Evolutionary conservation across 2,797 vertebrate species (phyloP), one percentile per base, ranked within the genome.

Genomic region (Tiaroga cobitis): DNA sequence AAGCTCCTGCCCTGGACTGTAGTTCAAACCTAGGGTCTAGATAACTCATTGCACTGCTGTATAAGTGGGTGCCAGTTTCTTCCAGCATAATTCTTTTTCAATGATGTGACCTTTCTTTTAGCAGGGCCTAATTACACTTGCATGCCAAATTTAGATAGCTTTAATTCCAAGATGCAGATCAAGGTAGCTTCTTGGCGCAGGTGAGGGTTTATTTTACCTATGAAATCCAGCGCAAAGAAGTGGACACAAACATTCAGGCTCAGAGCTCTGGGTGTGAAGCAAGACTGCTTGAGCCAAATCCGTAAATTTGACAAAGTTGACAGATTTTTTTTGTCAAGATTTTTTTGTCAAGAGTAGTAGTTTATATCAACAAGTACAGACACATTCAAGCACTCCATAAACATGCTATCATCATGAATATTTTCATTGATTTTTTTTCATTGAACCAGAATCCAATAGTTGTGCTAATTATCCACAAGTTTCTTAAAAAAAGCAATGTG

Each of bases 81-180:
- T 41, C 56, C 65, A 87, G 21, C 34, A 5, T 74, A 16, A 56
- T 46, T 73, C 24, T 82, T 74, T 84, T 84, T 77, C 41, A 70
- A 29, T 37, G 65, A 41, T 29, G 63, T 86, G 88, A 89, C 86
- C 86, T 89, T 89, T 89, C 73, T 67, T 80, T 87, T 56, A 78
- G 70, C 46, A 21, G 65, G 76, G 68, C 72, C 43, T 85, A 85
- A 83, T 89, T 89, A 85, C 68, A 39, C 46, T 75, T 75, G 29
- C 83, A 70, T 73, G 26, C 77, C 80, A 83, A 75, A 74, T 74
- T 51, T 26, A 56, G 81, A 67, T n/a, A 7, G 24, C 24, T 67
- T 67, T 87, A 89, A 85, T 85, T 87, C 82, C 7, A 32, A 80
- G 76, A 83, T 72, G 56, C 80, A 76, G 70, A 83, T 86, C 39